Evolutionary conservation across 1,140 invertebrate genomes (phyloP).

Genomic region (Drosophila malerkotliana): DNA sequence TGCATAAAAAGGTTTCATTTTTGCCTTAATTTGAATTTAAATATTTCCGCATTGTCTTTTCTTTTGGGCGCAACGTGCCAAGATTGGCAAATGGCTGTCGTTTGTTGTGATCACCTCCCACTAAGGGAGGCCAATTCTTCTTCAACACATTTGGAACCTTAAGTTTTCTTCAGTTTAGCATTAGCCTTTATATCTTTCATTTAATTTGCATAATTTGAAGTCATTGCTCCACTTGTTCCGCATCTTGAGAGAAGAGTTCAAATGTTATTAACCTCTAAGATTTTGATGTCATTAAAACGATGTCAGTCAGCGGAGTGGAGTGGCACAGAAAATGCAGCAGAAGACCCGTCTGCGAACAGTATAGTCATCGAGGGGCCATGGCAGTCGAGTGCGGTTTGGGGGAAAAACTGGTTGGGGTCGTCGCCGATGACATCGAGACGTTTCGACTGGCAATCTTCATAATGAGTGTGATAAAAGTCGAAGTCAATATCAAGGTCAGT

Average conservation of each 20-base stretch:
- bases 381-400: background rate
- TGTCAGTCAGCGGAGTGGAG: constrained; percentile 52
- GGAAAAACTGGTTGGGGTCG: constrained; percentile 63
- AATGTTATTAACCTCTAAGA: constrained; percentile 78
- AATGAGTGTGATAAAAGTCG: constrained; percentile 46
- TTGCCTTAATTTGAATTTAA: constrained; percentile 76
- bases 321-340: constrained; percentile 35
- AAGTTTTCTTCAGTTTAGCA: background rate
- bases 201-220: constrained; percentile 28
- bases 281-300: constrained; percentile 74
- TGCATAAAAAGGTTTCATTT: constrained; percentile 40
- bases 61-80: constrained; percentile 35
- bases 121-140: background rate
- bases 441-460: constrained; percentile 53
- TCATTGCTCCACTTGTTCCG: constrained; percentile 40
- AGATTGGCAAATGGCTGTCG: constrained; percentile 48
- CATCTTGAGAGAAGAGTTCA: constrained; percentile 56
- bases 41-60: constrained; percentile 71
- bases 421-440: constrained; percentile 45
- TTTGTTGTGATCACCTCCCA: constrained; percentile 25
- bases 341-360: constrained; percentile 16
- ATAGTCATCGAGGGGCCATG: too few species aligned
- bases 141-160: background rate
- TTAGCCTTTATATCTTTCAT: constrained; percentile 8
- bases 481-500: constrained; percentile 81